Conservation (phyloP, 2,113 vertebrate genomes). For the Dasyprocta punctata region DNA sequence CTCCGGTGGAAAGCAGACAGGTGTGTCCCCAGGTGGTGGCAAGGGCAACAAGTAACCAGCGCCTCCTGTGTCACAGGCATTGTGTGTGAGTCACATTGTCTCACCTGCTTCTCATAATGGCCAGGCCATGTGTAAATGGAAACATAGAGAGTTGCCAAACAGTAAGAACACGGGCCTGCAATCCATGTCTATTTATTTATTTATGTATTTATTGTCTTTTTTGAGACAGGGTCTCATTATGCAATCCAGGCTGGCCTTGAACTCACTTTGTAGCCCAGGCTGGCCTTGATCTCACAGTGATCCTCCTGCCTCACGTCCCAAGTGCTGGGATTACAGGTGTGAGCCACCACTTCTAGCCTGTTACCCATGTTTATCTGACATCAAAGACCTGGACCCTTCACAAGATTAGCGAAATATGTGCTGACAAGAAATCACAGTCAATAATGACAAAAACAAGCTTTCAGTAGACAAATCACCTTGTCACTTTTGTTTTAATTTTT, state of each 20-base stretch:
- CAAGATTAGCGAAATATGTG: neutral
- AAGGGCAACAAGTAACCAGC: accelerated
- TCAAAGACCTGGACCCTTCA: neutral
- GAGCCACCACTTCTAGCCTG: neutral
- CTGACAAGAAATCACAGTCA: neutral
- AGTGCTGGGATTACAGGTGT: neutral
- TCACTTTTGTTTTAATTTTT: neutral
- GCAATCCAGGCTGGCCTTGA: too few relatives aligned
- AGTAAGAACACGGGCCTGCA: neutral
- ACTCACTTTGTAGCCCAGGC: too few relatives aligned
- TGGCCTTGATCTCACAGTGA: too few relatives aligned
- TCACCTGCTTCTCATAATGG: neutral
- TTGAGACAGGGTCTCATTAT: too few relatives aligned
- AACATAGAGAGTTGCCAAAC: neutral
- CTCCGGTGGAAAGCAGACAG: neutral
- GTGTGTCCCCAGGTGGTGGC: accelerated
- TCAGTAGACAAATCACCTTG: neutral
- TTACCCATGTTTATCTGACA: neutral
- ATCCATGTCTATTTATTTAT: neutral
- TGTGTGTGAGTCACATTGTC: neutral
- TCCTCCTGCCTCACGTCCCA: neutral
- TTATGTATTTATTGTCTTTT: too few relatives aligned
- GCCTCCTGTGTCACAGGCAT: accelerated
- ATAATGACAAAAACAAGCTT: neutral
- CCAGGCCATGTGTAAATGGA: neutral